Base-by-base conservation (phyloP, 2,797 vertebrate genomes). In the Pseudochaenichthys georgianus region DNA sequence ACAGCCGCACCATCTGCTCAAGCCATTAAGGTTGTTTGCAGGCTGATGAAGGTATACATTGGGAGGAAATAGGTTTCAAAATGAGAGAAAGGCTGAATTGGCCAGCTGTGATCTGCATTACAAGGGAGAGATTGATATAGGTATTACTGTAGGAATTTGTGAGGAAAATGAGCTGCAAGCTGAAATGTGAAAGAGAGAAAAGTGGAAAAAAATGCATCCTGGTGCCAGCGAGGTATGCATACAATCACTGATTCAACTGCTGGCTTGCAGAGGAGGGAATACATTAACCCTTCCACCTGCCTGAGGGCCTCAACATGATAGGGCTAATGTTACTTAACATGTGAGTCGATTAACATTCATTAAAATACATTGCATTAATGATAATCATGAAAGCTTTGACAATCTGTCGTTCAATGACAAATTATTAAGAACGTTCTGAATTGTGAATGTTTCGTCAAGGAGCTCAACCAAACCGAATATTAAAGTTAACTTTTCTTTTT, bases 41-140 rank as follows among this genome's bases (percentile, higher is more conserved):
- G 54, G 59, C 64, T 60, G 73, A 73, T 77, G 54, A 58, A 60
- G 60, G 59, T 46, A 55, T 70, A 31, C 17, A 48, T n/a, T 23
- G 42, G 19, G 53, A 69, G 65, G 61, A 77, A 75, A 65, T 61
- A 23, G 42, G 41, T 55, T 64, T 6, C 45, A 64, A 62, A 58
- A 68, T 54, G 64, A 73, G 46, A 73, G 13, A 23, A 5, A 55
- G 58, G 52, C 53, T 45, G 34, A 59, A 74, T 9, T 8, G 53
- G 9, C 28, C 3, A 0, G 9, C 53, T n/a, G 42, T 21, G 46
- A 43, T 41, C 52, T 21, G 45, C 23, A 23, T 54, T 34, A 41
- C 0, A 5, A 4, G 23, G 38, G 16, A 51, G 15, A 51, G 9
- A 55, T 11, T 48, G 31, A 67, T 51, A 2, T 73, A 63, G 46